These are phyloP conservation scores for Poecilus cupreus DNA, from an alignment of 2,888 invertebrate genomes.

Conservation along the genomic window DNA sequence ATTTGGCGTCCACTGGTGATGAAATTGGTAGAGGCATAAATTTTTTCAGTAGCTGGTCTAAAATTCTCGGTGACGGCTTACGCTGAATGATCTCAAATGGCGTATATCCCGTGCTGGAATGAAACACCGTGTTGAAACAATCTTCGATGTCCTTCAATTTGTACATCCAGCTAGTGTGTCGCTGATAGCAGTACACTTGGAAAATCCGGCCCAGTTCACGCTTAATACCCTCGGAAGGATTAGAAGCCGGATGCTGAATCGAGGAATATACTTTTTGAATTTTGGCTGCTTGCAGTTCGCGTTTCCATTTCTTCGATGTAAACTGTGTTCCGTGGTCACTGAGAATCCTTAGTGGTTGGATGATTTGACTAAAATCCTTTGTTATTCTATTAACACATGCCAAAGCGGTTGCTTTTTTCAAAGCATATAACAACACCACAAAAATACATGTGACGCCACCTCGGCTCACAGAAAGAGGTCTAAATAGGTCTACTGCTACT, in stretches of 20 bases:
- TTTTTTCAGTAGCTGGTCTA: too few species aligned
- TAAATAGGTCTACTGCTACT: background rate
- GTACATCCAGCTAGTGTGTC: background rate
- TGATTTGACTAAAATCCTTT: background rate
- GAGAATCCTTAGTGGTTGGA: constrained; percentile 5
- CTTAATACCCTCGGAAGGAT: constrained; percentile 41
- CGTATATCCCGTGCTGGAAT: constrained; percentile 43
- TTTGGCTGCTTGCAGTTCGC: background rate
- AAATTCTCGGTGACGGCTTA: background rate
- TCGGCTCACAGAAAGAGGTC: background rate
- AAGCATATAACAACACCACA: constrained; percentile 34
- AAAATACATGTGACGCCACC: constrained; percentile 28
- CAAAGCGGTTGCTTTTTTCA: constrained; percentile 42
- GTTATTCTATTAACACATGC: background rate
- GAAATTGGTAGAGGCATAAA: too few species aligned
- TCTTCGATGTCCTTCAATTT: background rate
- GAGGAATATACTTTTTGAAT: constrained; percentile 45
- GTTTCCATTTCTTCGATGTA: constrained; percentile 8
- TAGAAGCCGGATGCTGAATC: constrained; percentile 44
- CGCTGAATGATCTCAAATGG: background rate
- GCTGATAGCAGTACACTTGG: background rate
- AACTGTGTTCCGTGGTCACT: constrained; percentile 56
- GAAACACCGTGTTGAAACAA: constrained; percentile 18
- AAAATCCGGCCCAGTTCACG: constrained; percentile 20
- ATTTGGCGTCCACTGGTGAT: too few species aligned